phyloP scores from a whole-genome alignment of 2,888 invertebrate genomes.

The Amphipoea oculea region DNA sequence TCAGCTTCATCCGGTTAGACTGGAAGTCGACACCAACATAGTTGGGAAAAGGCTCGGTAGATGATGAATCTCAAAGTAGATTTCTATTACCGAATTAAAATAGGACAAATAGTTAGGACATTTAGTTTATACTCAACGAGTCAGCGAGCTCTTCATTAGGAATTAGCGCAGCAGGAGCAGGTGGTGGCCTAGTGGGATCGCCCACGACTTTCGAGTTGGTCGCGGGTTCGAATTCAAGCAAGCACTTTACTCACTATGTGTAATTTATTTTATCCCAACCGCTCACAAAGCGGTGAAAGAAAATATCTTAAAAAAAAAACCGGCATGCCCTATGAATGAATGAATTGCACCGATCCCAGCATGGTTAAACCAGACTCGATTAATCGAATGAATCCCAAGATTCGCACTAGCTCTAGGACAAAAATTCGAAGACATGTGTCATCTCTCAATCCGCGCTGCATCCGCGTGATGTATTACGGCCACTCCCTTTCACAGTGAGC shows the following conservation, averaged over 20 bases:
- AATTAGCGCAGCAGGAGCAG: too few relatives aligned
- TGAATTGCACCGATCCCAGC: too few relatives aligned
- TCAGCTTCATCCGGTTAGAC: too few relatives aligned
- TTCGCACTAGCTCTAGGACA: too few relatives aligned
- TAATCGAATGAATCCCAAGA: too few relatives aligned
- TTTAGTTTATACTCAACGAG: not conserved
- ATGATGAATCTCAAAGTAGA: not conserved
- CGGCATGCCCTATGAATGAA: not conserved
- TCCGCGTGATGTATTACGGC: not conserved
- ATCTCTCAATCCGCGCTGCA: not conserved
- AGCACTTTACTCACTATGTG: not conserved
- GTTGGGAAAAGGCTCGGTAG: too few relatives aligned
- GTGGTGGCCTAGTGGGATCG: too few relatives aligned
- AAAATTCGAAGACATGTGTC: not conserved
- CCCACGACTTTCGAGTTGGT: not conserved
- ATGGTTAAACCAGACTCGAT: too few relatives aligned
- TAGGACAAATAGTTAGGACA: too few relatives aligned
- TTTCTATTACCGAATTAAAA: not conserved
- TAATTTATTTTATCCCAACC: not conserved
- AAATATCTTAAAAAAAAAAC: not conserved
- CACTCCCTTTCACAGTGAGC: not conserved
- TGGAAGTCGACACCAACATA: too few relatives aligned
- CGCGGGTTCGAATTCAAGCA: not conserved
- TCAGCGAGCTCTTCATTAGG: too few relatives aligned
- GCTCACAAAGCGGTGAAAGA: not conserved